phyloP scores from a whole-genome alignment of 1,140 invertebrate genomes.

The Magallana angulata region DNA sequence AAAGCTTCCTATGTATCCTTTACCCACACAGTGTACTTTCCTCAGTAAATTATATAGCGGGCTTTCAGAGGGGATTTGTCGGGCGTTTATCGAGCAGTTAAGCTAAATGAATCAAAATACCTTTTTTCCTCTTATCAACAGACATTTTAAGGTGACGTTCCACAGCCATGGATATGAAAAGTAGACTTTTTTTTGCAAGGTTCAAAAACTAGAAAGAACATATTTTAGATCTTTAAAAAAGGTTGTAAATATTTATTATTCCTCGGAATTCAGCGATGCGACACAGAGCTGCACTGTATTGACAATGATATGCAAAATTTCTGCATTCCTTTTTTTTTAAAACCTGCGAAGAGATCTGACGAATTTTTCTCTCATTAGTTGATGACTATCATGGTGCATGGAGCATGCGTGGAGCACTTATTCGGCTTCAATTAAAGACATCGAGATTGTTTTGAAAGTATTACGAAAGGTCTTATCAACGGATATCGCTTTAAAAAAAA shows the following conservation, averaged over 20 bases:
- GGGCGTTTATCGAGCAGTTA: slow-evolving; percentile 35
- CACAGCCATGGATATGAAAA: slow-evolving; percentile 20
- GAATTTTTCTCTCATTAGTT: no score
- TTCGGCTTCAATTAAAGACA: slow-evolving; percentile 5
- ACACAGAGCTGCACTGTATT: no score
- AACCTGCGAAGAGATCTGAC: no score
- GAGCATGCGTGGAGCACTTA: neutral
- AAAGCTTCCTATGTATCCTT: slow-evolving; percentile 21
- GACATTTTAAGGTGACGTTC: neutral
- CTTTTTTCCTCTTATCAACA: neutral
- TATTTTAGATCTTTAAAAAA: slow-evolving; percentile 4
- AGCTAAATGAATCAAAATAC: slow-evolving; percentile 31
- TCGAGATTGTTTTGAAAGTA: neutral
- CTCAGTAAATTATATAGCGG: slow-evolving; percentile 25
- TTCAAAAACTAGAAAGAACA: neutral
- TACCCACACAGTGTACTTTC: slow-evolving; percentile 30
- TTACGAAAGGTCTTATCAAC: slow-evolving; percentile 10
- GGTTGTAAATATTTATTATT: slow-evolving; percentile 24
- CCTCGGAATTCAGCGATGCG: slow-evolving; percentile 4
- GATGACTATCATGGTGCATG: neutral
- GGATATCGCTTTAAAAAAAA: neutral
- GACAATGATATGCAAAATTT: no score
- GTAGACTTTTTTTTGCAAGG: neutral
- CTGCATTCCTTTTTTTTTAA: no score
- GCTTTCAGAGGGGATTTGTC: slow-evolving; percentile 25